Percentiles rank a stretch among this genome's conserved stretches.
Conservation (phyloP, 2,888 invertebrate species). For the Eutolmus rufibarbis region DNA sequence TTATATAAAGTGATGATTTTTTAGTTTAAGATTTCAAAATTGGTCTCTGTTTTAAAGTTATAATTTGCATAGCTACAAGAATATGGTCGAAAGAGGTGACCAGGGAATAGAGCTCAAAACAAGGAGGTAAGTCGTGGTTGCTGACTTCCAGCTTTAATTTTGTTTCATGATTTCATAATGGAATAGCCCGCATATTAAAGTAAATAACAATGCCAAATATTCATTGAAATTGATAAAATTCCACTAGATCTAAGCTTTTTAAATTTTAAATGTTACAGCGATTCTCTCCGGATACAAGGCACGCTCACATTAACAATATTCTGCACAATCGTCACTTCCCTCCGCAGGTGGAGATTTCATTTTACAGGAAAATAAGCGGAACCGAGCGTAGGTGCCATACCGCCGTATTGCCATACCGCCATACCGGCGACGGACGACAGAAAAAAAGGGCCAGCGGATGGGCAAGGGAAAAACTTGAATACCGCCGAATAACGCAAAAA, state of each 20-base stretch:
- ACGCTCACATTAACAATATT: background rate
- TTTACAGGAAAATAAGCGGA: constrained; percentile 35
- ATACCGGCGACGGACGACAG: background rate
- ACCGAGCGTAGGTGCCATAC: background rate
- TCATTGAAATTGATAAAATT: background rate
- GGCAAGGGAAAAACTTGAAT: background rate
- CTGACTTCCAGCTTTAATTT: too few relatives aligned
- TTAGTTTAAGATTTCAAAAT: too few relatives aligned
- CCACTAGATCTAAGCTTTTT: background rate
- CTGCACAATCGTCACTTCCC: constrained; percentile 1
- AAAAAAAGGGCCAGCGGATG: background rate
- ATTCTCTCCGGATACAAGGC: background rate
- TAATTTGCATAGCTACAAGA: too few relatives aligned
- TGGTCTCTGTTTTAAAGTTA: too few relatives aligned
- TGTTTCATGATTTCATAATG: too few relatives aligned
- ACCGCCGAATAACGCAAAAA: background rate
- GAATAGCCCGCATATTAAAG: too few relatives aligned
- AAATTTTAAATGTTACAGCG: background rate
- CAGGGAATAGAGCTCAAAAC: too few relatives aligned
- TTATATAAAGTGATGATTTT: too few relatives aligned
- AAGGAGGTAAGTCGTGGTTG: too few relatives aligned
- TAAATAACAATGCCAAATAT: too few relatives aligned
- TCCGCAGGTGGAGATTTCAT: constrained; percentile 33
- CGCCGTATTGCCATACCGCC: background rate
- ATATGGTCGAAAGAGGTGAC: too few relatives aligned